Base-by-base conservation (phyloP, 1,140 invertebrate species). In the Sitobion miscanthi region DNA sequence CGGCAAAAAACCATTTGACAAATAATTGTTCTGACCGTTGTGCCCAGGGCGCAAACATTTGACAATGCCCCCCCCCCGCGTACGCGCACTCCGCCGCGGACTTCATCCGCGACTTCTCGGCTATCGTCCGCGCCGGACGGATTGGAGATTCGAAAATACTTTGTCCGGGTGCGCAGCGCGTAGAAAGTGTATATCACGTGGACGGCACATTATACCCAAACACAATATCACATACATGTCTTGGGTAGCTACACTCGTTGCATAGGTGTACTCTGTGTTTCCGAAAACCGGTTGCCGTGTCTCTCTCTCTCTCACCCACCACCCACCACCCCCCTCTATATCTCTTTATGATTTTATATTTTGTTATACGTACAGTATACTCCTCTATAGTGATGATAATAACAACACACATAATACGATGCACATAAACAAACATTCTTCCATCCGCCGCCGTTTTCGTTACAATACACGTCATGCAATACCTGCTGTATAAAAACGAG, bases 341-440 rank as follows among this genome's bases (percentile, higher is more conserved):
- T 90, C 57, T 90, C 35, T 7, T 30, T 17, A 30, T 5, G 23
- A 42, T 42, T 42, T 30, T 3, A 35, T 35, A 35, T 35, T 35
- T 35, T 35, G 35, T 35, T 35, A 35, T 35, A 35, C 35, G 35
- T 35, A 35, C 35, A 35, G 35, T 35, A 35, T 35, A 35, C 35
- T 35, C 35, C 35, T 35, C 35, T 35, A 62, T 69, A 69, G 11
- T 69, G n/a, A 69, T 69, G 30, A 62, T 69, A 77, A 77, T 17
- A 77, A 25, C 5, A 87, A 49, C 85, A 47, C 11, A 25, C 17
- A 52, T 52, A 38, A 49, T 54, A 89, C 57, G 52, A 89, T 89
- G 49, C 87, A 89, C 23, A 89, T 88, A 88, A 88, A 54, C 87
- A 88, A 88, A 88, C 49, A 62, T 90, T 90, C 54, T 90, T 69